Evolutionary conservation across 2,888 invertebrate species (phyloP).

Genomic region (Chymomyza caudatula): DNA sequence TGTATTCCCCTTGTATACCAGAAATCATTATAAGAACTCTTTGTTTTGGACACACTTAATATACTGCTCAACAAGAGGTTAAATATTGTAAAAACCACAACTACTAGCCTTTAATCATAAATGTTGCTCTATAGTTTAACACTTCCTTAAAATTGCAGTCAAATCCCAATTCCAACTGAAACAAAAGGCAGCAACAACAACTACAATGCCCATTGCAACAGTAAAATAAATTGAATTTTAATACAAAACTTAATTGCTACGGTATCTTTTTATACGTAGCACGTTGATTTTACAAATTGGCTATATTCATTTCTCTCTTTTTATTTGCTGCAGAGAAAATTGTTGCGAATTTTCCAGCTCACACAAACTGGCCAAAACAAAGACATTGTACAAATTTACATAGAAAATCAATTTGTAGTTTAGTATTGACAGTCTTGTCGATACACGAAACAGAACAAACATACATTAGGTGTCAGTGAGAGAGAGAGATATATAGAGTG

Average conservation of each 20-base stretch:
- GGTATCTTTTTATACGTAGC: not conserved
- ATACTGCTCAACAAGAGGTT: no score
- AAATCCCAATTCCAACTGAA: not conserved
- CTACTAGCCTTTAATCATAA: no score
- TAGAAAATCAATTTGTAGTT: constrained; percentile 7
- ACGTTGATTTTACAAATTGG: not conserved
- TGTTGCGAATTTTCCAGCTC: not conserved
- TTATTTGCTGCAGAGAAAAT: not conserved
- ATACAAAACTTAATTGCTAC: not conserved
- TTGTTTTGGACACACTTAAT: no score
- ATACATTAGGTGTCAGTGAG: not conserved
- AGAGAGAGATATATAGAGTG: not conserved
- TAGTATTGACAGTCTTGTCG: constrained; percentile 2
- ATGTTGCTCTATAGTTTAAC: not conserved
- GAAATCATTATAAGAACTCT: no score
- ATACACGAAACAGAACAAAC: not conserved
- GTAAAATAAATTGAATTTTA: not conserved
- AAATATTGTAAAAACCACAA: no score
- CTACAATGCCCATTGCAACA: not conserved
- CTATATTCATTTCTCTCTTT: not conserved
- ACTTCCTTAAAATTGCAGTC: not conserved
- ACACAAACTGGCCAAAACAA: not conserved
- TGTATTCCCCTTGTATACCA: no score
- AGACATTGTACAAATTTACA: not conserved
- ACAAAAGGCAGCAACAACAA: not conserved